Evolutionary conservation across 2,113 vertebrate genomes (phyloP).

Genomic region (Silurus meridionalis): DNA sequence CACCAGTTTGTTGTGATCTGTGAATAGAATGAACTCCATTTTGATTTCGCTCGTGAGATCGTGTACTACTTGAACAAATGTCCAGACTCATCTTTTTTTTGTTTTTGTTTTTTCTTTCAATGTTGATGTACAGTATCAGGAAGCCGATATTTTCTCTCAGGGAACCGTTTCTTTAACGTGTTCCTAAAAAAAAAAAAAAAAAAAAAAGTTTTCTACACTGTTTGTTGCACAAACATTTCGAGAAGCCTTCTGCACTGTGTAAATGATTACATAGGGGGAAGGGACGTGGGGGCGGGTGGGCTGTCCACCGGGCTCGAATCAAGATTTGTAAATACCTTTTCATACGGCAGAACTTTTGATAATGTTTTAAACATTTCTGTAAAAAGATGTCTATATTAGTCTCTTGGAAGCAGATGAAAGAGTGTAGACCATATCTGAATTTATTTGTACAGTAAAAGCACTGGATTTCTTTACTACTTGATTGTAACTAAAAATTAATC

Average conservation of each 20-base stretch:
- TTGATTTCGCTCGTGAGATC: constrained; percentile 50
- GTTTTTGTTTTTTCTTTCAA: constrained; percentile 32
- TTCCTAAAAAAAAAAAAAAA: constrained; percentile 51
- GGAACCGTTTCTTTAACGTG: constrained; percentile 49
- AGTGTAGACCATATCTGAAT: constrained; percentile 78
- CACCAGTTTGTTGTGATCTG: constrained; percentile 55
- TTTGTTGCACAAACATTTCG: constrained; percentile 81
- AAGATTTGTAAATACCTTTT: constrained; percentile 76
- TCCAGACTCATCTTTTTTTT: constrained; percentile 58
- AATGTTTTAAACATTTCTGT: constrained; percentile 81
- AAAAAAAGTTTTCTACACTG: constrained; percentile 72
- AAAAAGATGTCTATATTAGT: constrained; percentile 74
- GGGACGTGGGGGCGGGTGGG: constrained; percentile 42
- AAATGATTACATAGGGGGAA: constrained; percentile 68
- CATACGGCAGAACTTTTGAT: constrained; percentile 79
- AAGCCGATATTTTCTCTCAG: constrained; percentile 38
- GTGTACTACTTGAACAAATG: constrained; percentile 70
- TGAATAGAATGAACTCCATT: constrained; percentile 36
- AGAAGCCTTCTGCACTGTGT: constrained; percentile 85
- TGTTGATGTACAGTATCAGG: constrained; percentile 46
- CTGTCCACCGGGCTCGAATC: constrained; percentile 60
- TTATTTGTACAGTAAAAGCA: constrained; percentile 77
- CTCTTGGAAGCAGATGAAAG: constrained; percentile 60
- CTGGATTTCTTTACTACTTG: constrained; percentile 84
- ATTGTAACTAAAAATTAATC: constrained; percentile 83